Conservation (phyloP, 2,888 invertebrate species). For the Andricus curvator region DNA sequence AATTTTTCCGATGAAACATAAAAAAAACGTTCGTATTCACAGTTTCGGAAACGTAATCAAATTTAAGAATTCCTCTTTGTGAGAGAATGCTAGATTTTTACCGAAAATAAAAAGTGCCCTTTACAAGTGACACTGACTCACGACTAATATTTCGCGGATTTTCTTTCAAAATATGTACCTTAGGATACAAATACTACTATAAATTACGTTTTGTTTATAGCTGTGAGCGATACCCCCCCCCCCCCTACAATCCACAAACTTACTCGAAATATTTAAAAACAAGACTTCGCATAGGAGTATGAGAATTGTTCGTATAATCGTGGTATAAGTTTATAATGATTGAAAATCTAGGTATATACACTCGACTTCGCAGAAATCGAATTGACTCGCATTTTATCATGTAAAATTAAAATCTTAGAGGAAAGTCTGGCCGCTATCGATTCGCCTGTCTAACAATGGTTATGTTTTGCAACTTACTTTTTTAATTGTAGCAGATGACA, state of each 20-base stretch:
- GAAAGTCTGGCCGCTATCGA: conserved; percentile 4
- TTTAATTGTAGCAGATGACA: conserved; percentile 33
- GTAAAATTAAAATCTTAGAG: conserved; percentile 22
- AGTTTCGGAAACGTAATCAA: conserved; percentile 17
- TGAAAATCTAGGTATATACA: conserved; percentile 48
- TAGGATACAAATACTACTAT: conserved; percentile 19
- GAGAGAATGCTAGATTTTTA: background rate
- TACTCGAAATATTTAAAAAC: conserved; percentile 20
- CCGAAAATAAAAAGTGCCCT: background rate
- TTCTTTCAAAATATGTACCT: conserved; percentile 10
- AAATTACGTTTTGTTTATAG: background rate
- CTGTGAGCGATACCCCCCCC: background rate
- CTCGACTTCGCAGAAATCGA: conserved; percentile 45
- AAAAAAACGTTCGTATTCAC: background rate
- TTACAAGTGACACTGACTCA: conserved; percentile 17
- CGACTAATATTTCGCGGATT: background rate
- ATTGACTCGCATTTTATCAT: conserved; percentile 43
- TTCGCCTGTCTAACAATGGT: background rate
- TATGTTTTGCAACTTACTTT: conserved; percentile 33
- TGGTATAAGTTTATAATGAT: conserved; percentile 41
- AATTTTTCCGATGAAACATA: conserved; percentile 10
- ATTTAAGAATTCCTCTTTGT: conserved; percentile 14
- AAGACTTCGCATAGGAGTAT: background rate
- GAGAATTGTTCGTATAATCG: conserved; percentile 25
- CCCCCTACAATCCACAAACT: background rate